phyloP scores from a whole-genome alignment of 2,797 vertebrate species.

The Ptychobarbus kaznakovi region DNA sequence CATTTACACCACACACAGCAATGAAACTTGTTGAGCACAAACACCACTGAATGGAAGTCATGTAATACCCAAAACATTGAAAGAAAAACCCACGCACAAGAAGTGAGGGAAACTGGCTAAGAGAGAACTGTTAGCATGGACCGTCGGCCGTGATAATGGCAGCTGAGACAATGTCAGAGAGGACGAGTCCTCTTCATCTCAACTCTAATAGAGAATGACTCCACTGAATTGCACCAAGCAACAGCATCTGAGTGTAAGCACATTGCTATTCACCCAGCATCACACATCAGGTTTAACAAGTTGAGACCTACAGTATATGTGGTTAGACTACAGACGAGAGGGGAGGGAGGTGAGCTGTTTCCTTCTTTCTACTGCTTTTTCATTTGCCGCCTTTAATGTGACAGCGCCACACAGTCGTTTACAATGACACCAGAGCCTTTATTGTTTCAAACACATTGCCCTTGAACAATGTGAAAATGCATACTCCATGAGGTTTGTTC shows the following conservation, averaged over 20 bases:
- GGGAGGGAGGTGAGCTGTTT: conserved; percentile 38
- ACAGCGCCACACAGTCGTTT: conserved; percentile 43
- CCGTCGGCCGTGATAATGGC: conserved; percentile 57
- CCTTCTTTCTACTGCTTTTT: conserved; percentile 41
- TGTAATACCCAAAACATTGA: conserved; percentile 14
- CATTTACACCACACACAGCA: not conserved
- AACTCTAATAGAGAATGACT: conserved; percentile 79
- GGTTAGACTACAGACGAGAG: conserved; percentile 70
- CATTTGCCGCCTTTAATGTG: conserved; percentile 48
- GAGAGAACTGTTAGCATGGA: conserved; percentile 21
- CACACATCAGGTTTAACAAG: conserved; percentile 72
- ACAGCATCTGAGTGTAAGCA: conserved; percentile 70
- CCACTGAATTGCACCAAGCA: conserved; percentile 75
- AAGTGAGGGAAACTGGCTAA: conserved; percentile 17
- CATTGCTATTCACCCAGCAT: conserved; percentile 76
- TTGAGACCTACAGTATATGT: conserved; percentile 70
- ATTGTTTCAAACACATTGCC: conserved; percentile 39
- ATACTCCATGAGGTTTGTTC: conserved; percentile 38
- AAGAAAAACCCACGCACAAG: conserved; percentile 62
- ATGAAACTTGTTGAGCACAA: not conserved
- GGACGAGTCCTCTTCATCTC: conserved; percentile 76
- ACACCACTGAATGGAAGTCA: not conserved
- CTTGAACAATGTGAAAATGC: conserved; percentile 34
- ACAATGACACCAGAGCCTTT: conserved; percentile 42
- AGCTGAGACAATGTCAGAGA: conserved; percentile 67